Evolutionary conservation across 2,888 invertebrate species (phyloP).

Genomic region (Drosophila falleni): DNA sequence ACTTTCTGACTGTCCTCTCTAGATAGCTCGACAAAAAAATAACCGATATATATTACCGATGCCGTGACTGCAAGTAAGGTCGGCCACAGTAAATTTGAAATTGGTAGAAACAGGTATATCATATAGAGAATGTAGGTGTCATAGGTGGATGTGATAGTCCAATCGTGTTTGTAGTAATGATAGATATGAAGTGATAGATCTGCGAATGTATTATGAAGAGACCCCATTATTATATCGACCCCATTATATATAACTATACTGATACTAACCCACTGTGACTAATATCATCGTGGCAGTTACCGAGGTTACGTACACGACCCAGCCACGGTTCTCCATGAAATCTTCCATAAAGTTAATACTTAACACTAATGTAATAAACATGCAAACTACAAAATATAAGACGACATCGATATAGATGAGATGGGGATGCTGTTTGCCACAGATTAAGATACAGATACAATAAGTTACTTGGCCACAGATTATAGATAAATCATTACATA

Average conservation of each 20-base stretch:
- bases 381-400: background rate
- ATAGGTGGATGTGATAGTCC: conserved; percentile 28
- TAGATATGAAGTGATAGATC: conserved; percentile 11
- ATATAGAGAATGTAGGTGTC: conserved; percentile 50
- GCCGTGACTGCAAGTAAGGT: conserved; percentile 22
- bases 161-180: conserved; percentile 29
- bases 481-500: conserved; percentile 19
- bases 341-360: conserved; percentile 39
- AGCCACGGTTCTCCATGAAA: background rate
- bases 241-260: background rate
- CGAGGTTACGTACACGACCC: conserved; percentile 43
- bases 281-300: conserved; percentile 12
- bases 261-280: conserved; percentile 34
- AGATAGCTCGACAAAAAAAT: background rate
- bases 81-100: conserved; percentile 32
- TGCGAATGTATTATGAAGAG: background rate
- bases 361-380: conserved; percentile 18
- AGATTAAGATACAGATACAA: background rate
- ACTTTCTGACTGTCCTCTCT: background rate
- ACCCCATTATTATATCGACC: background rate
- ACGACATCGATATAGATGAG: conserved; percentile 38
- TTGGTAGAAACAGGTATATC: conserved; percentile 58
- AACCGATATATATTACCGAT: background rate
- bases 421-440: conserved; percentile 6
- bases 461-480: background rate